phyloP scores from a whole-genome alignment of 64 coral and sea anemone genomes.

The Actinia tenebrosa region DNA sequence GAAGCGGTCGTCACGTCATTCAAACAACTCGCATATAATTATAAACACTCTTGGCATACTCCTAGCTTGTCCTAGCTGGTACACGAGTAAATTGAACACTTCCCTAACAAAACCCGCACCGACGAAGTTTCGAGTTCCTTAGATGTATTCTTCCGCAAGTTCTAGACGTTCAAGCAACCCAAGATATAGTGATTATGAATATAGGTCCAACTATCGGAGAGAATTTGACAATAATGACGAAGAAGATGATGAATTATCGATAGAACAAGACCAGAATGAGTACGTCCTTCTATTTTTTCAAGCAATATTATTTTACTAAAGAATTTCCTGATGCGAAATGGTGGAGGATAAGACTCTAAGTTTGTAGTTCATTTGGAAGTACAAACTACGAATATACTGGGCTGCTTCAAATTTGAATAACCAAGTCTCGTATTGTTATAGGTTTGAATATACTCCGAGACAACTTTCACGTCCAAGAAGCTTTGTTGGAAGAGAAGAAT shows the following conservation, averaged over 20 bases:
- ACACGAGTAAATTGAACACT: not conserved
- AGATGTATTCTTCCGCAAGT: constrained; percentile 10
- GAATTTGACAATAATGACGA: not conserved
- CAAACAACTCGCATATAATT: not conserved
- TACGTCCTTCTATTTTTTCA: not conserved
- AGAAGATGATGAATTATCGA: constrained; percentile 1
- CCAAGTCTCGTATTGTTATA: not conserved
- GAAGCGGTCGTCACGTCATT: constrained; percentile 14
- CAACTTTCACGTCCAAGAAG: not conserved
- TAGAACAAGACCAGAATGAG: not conserved
- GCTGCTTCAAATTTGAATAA: not conserved
- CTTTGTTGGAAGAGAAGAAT: not conserved
- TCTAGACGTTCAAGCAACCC: not conserved
- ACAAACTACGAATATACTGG: not conserved
- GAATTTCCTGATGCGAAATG: not conserved
- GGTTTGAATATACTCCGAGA: not conserved
- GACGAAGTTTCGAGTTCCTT: not conserved
- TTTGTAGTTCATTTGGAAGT: not conserved
- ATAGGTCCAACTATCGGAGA: not conserved
- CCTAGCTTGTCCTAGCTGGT: not conserved
- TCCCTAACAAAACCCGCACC: not conserved
- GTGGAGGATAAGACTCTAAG: not conserved
- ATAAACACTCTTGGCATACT: not conserved
- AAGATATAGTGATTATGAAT: not conserved
- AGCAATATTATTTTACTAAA: not conserved